Conservation (phyloP, 2,888 invertebrate species). For the Pantelozetes paolii region DNA sequence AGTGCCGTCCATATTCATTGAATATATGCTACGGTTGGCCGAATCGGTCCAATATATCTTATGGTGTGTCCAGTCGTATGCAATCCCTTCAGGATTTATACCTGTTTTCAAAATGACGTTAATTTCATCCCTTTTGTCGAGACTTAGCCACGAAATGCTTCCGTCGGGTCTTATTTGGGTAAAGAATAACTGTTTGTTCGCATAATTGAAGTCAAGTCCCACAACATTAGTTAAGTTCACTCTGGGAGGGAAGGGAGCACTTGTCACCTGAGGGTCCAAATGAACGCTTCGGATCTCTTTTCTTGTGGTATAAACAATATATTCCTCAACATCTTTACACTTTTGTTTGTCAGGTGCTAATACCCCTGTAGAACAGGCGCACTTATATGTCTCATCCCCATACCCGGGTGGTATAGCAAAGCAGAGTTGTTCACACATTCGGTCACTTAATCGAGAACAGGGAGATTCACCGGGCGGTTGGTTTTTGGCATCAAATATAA, state of each 20-base stretch:
- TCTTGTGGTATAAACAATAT: conserved; percentile 84
- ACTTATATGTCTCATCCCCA: conserved; percentile 53
- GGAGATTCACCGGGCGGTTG: conserved; percentile 72
- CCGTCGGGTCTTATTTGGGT: conserved; percentile 79
- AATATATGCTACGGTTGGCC: conserved; percentile 86
- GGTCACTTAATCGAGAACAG: conserved; percentile 60
- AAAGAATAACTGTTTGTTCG: conserved; percentile 78
- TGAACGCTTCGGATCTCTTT: conserved; percentile 89
- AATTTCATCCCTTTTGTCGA: conserved; percentile 62
- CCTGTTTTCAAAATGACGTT: conserved; percentile 54
- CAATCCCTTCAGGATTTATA: conserved; percentile 87
- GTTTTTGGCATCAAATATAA: conserved; percentile 79
- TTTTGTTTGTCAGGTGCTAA: conserved; percentile 61
- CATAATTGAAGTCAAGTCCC: conserved; percentile 90
- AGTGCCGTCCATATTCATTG: conserved; percentile 83
- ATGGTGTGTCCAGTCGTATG: conserved; percentile 95
- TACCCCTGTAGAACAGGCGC: conserved; percentile 88
- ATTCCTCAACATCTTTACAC: conserved; percentile 75
- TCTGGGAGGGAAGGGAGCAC: conserved; percentile 74
- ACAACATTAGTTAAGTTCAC: conserved; percentile 85
- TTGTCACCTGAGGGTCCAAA: conserved; percentile 74
- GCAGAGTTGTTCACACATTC: conserved; percentile 89
- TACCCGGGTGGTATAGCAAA: conserved; percentile 75
- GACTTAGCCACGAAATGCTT: conserved; percentile 73
- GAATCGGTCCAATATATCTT: conserved; percentile 98